Evolutionary conservation across 2,888 invertebrate species (phyloP).

Genomic region (Meloe dianella): DNA sequence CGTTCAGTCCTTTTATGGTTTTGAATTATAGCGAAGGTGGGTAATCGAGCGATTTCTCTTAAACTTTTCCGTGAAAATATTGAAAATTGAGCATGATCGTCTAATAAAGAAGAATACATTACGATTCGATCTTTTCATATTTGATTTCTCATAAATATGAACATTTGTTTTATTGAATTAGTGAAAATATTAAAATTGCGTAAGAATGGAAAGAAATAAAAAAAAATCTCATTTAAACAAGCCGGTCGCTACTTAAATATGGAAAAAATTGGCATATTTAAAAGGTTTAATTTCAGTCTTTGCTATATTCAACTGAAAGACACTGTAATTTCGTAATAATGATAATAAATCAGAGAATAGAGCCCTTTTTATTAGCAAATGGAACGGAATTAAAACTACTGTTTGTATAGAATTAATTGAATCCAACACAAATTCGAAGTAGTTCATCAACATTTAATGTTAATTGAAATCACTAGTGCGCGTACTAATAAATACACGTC

Average conservation of each 20-base stretch:
- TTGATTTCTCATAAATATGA: not conserved
- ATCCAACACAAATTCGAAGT: not conserved
- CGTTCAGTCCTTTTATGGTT: constrained; percentile 10
- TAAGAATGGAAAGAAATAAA: not conserved
- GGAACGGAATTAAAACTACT: not conserved
- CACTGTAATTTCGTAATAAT: not conserved
- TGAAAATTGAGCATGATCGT: not conserved
- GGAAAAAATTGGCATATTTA: not conserved
- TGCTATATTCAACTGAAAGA: not conserved
- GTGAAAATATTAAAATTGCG: not conserved
- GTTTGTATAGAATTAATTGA: not conserved
- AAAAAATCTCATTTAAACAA: not conserved
- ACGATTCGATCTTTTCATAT: not conserved
- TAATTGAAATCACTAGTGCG: not conserved
- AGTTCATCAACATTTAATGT: not conserved
- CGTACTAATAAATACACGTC: not conserved
- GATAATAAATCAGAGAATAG: not conserved
- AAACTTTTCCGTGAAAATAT: not conserved
- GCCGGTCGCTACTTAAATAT: not conserved
- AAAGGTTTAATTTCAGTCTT: not conserved
- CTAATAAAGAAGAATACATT: not conserved
- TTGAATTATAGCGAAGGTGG: constrained; percentile 8
- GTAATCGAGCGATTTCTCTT: constrained; percentile 10
- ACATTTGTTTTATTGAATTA: not conserved
- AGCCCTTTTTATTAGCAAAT: not conserved